Evolutionary conservation across 2,113 vertebrate genomes (phyloP).

Genomic region (Saccopteryx leptura): DNA sequence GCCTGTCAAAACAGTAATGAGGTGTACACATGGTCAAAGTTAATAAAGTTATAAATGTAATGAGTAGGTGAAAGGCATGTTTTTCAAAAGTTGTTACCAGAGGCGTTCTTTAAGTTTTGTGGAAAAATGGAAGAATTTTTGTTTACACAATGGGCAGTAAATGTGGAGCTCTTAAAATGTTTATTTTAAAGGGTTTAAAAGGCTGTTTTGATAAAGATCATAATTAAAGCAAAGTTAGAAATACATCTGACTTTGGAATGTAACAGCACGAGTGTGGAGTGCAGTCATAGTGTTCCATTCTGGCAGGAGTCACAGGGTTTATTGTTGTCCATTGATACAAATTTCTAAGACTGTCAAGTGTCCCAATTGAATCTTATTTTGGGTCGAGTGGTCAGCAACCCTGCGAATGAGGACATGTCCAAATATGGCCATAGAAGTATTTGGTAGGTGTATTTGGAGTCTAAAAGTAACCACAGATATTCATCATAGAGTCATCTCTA

Average conservation of each 20-base stretch:
- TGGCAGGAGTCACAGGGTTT: neutral
- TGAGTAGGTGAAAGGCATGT: neutral
- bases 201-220: slow-evolving; percentile 41
- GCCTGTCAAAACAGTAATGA: neutral
- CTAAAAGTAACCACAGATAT: slow-evolving; percentile 5
- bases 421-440: neutral
- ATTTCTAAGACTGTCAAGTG: neutral
- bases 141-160: slow-evolving; percentile 23
- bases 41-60: slow-evolving; percentile 41
- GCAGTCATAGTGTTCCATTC: neutral
- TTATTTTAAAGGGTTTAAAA: neutral
- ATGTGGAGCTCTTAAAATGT: neutral
- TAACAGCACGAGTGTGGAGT: neutral
- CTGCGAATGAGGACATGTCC: neutral
- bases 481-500: neutral
- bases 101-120: slow-evolving; percentile 15
- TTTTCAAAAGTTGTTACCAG: neutral
- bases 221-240: slow-evolving; percentile 19
- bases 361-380: slow-evolving; percentile 9
- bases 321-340: neutral
- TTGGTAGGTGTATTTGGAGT: neutral
- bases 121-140: neutral
- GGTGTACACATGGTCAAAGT: neutral
- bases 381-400: neutral
- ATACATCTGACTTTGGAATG: slow-evolving; percentile 1